phyloP scores from a whole-genome alignment of 2,113 vertebrate species.

The Ictidomys tridecemlineatus region DNA sequence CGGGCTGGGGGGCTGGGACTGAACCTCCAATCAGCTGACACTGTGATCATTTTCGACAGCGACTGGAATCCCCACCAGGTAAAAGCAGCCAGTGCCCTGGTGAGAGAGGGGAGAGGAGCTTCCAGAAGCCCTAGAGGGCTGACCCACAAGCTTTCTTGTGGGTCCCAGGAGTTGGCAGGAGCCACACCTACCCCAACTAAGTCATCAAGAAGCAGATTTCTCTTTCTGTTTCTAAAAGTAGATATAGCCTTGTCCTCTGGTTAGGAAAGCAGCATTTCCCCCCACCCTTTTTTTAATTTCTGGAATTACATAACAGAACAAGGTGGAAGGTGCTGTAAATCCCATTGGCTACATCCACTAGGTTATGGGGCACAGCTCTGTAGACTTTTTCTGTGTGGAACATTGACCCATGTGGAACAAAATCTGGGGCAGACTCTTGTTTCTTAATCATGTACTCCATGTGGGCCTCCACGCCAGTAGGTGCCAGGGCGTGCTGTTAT shows the following conservation, averaged over 20 bases:
- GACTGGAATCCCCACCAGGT: conserved; percentile 99
- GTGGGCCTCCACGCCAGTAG: accelerated
- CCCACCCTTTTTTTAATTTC: neutral
- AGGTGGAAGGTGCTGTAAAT: neutral
- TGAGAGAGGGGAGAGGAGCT: neutral
- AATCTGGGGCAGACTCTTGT: accelerated
- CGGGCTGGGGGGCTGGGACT: conserved; percentile 96
- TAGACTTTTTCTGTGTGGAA: neutral
- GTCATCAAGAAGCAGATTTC: neutral
- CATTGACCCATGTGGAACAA: neutral
- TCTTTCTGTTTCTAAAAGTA: neutral
- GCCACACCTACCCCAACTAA: neutral
- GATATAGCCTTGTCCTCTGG: neutral
- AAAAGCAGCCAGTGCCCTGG: neutral
- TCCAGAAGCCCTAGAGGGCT: neutral
- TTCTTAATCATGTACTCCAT: accelerated
- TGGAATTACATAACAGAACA: neutral
- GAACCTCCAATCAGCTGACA: conserved; percentile 97
- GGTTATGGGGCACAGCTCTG: too few species aligned
- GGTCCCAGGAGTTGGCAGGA: accelerated
- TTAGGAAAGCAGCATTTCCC: neutral
- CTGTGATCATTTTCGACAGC: conserved; percentile 97
- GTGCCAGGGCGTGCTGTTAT: neutral
- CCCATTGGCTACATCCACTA: accelerated
- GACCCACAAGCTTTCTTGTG: accelerated